Conservation (phyloP, 2,113 vertebrate species). For the Apeltes quadracus region DNA sequence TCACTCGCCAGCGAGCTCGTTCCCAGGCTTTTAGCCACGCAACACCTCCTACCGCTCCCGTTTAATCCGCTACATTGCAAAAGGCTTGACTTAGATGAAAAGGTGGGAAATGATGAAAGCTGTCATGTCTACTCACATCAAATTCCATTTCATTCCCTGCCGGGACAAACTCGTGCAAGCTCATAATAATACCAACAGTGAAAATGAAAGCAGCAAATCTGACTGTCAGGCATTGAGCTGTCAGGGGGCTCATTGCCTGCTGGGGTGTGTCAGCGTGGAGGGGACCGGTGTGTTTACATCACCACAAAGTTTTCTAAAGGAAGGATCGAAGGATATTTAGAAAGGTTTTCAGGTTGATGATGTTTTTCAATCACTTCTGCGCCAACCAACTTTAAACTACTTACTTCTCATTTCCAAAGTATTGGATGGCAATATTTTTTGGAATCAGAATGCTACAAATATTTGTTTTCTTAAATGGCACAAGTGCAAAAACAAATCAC, state of each 20-base stretch:
- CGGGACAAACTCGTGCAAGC: slow-evolving; percentile 56
- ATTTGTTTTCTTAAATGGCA: slow-evolving; percentile 39
- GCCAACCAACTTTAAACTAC: slow-evolving; percentile 31
- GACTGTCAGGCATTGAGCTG: slow-evolving; percentile 58
- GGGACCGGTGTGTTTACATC: slow-evolving; percentile 31
- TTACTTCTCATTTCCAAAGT: slow-evolving; percentile 38
- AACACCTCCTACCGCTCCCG: slow-evolving; percentile 56
- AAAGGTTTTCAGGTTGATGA: slow-evolving; percentile 9
- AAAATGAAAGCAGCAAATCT: slow-evolving; percentile 69
- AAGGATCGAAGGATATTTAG: slow-evolving; percentile 16
- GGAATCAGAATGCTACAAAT: slow-evolving; percentile 21
- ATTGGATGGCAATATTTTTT: slow-evolving; percentile 20
- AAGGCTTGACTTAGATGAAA: slow-evolving; percentile 67
- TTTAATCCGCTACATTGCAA: slow-evolving; percentile 59
- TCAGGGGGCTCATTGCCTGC: slow-evolving; percentile 47
- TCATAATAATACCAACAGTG: slow-evolving; percentile 65
- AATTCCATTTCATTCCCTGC: slow-evolving; percentile 69
- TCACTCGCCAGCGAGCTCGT: slow-evolving; percentile 25
- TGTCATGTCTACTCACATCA: slow-evolving; percentile 64
- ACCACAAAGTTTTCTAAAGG: slow-evolving; percentile 23
- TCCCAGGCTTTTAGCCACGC: slow-evolving; percentile 30
- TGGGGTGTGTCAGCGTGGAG: slow-evolving; percentile 40
- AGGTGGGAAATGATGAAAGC: slow-evolving; percentile 66
- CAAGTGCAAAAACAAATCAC: slow-evolving; percentile 32
- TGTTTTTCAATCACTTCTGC: slow-evolving; percentile 21